Evolutionary conservation across 2,113 vertebrate genomes (phyloP).

Genomic region (Myotis davidii): DNA sequence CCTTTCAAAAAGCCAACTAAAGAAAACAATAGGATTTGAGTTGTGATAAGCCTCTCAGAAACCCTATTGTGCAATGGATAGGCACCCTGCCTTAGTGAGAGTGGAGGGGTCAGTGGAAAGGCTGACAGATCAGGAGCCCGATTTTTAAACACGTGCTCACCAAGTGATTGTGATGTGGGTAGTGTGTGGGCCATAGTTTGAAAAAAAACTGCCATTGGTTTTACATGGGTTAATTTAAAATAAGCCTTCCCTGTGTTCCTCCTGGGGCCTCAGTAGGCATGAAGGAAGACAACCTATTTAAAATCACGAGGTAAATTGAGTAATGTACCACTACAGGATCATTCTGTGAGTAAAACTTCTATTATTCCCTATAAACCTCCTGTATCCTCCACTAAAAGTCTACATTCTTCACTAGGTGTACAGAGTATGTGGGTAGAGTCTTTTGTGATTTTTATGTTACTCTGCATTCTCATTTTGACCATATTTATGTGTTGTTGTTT

Average conservation of each 20-base stretch:
- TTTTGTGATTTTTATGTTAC: not conserved
- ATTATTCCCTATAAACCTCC: not conserved
- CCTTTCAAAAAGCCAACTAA: not conserved
- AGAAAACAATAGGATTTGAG: not conserved
- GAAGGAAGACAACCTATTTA: not conserved
- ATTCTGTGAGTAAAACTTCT: not conserved
- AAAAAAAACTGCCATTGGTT: not conserved
- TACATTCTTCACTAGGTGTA: not conserved
- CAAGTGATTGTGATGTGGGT: not conserved
- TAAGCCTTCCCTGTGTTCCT: not conserved
- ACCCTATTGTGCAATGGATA: not conserved
- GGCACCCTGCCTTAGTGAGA: not conserved
- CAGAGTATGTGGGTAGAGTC: not conserved
- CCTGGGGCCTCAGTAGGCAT: not conserved
- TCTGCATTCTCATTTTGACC: not conserved
- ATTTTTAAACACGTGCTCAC: not conserved
- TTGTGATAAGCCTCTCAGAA: not conserved
- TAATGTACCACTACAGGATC: accelerated
- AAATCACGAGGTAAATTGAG: not conserved
- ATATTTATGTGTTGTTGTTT: not conserved
- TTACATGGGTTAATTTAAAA: not conserved
- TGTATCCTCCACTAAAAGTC: not conserved
- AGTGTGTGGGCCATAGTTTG: not conserved
- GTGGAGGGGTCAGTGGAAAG: not conserved
- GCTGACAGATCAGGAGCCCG: not conserved